These are phyloP conservation scores for Trachelipus rathkii DNA, from an alignment of 1,140 invertebrate genomes.

Conservation along the genomic window DNA sequence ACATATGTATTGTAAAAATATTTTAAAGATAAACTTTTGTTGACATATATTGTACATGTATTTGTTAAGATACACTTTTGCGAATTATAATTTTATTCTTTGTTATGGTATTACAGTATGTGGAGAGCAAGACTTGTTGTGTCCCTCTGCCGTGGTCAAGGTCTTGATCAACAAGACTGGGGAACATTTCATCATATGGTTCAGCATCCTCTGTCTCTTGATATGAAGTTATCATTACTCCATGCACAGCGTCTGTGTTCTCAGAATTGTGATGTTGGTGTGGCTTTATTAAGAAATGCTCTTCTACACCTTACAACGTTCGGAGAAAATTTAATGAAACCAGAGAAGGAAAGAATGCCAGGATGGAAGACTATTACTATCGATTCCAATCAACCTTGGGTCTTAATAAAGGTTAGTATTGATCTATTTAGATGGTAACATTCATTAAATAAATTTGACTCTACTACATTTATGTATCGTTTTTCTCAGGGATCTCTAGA, in stretches of 20 bases:
- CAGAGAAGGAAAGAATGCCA: constrained; percentile 25
- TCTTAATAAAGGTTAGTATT: constrained; percentile 34
- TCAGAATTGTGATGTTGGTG: constrained; percentile 30
- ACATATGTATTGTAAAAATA: too few relatives aligned
- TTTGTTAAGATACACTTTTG: too few relatives aligned
- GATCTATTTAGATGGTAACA: background rate
- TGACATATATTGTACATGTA: too few relatives aligned
- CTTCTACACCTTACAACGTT: constrained; percentile 39
- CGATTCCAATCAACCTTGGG: constrained; percentile 34
- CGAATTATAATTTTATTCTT: too few relatives aligned
- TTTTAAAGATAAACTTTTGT: too few relatives aligned
- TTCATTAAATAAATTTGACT: background rate
- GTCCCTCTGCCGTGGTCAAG: constrained; percentile 36
- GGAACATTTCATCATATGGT: constrained; percentile 41
- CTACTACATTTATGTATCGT: constrained; percentile 14
- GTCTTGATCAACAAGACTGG: constrained; percentile 44
- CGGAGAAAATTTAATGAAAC: constrained; percentile 35
- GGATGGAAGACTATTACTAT: constrained; percentile 34
- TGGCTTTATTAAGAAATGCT: constrained; percentile 30
- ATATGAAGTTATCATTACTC: constrained; percentile 42
- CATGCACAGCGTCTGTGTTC: constrained; percentile 41
- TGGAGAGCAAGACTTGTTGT: constrained; percentile 43
- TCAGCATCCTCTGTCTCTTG: constrained; percentile 37
- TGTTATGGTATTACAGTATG: constrained; percentile 21
- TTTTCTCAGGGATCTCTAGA: constrained; percentile 36